phyloP scores from a whole-genome alignment of 2,888 invertebrate genomes.

The Agriopis marginaria region DNA sequence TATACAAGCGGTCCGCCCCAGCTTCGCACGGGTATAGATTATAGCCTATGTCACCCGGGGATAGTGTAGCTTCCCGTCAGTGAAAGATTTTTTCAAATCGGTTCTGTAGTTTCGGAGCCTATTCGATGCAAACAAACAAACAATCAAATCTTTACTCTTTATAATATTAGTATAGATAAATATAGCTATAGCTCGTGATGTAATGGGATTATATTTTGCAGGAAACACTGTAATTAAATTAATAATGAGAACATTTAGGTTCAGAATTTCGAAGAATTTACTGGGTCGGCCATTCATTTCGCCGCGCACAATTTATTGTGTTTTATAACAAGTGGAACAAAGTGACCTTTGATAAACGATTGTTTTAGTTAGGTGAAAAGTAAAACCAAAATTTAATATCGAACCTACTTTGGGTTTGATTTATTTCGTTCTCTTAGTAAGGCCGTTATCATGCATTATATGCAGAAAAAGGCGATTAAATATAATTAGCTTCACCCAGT shows the following conservation, averaged over 20 bases:
- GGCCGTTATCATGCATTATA: background rate
- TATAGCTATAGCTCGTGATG: slow-evolving; percentile 3
- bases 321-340: slow-evolving; percentile 26
- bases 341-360: slow-evolving; percentile 25
- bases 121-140: too few relatives aligned
- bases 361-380: slow-evolving; percentile 19
- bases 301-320: slow-evolving; percentile 18
- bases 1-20: too few relatives aligned
- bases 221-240: slow-evolving; percentile 18
- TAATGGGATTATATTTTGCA: slow-evolving; percentile 17
- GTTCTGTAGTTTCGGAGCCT: too few relatives aligned
- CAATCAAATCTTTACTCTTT: too few relatives aligned
- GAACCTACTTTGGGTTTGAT: background rate
- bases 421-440: slow-evolving; percentile 5
- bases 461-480: background rate
- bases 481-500: too few relatives aligned
- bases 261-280: slow-evolving; percentile 18
- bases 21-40: too few relatives aligned
- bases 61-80: too few relatives aligned
- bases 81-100: too few relatives aligned
- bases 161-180: too few relatives aligned
- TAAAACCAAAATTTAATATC: slow-evolving; percentile 9
- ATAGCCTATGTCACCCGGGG: too few relatives aligned
- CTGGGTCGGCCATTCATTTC: slow-evolving; percentile 15
- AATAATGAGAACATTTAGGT: slow-evolving; percentile 12